These are phyloP conservation scores for Tortrix viridana DNA, from an alignment of 2,888 invertebrate genomes.

Conservation along the genomic window DNA sequence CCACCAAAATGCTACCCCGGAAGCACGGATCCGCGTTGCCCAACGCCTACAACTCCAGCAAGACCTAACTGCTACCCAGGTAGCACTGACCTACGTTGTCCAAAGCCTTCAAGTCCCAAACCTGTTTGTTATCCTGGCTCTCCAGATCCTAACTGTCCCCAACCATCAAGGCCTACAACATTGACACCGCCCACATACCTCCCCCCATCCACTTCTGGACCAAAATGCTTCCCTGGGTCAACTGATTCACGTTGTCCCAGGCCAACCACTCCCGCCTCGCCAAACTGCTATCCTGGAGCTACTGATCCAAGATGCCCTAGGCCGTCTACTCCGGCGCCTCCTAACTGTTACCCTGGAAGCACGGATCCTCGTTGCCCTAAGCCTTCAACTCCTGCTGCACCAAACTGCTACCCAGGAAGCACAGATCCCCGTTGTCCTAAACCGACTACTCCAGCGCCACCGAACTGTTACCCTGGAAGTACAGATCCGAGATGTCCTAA, in stretches of 20 bases:
- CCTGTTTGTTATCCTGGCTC: conserved; percentile 45
- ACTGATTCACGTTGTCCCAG: conserved; percentile 52
- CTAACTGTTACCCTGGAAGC: conserved; percentile 56
- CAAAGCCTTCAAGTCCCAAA: conserved; percentile 46
- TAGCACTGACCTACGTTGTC: conserved; percentile 51
- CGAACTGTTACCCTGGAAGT: conserved; percentile 57
- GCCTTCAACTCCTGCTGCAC: conserved; percentile 49
- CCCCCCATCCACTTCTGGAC: conserved; percentile 46
- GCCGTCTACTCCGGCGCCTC: conserved; percentile 42
- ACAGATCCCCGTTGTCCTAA: conserved; percentile 51
- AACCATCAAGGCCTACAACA: conserved; percentile 40
- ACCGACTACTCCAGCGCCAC: conserved; percentile 44
- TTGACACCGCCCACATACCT: conserved; percentile 54
- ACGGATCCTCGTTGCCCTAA: conserved; percentile 54
- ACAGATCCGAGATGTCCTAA: conserved; percentile 47
- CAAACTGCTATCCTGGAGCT: conserved; percentile 54
- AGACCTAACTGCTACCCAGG: conserved; percentile 52
- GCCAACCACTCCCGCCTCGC: conserved; percentile 47
- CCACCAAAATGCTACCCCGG: conserved; percentile 46
- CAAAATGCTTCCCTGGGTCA: conserved; percentile 54
- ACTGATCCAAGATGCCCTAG: conserved; percentile 54
- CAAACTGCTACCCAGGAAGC: conserved; percentile 51
- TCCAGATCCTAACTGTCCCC: conserved; percentile 55
- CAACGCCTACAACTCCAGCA: conserved; percentile 36
- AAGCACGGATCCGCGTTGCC: conserved; percentile 41